A percentile compares a stretch with the other conserved stretches of the same genome.
Conservation (phyloP, 2,113 vertebrate genomes). For the Pterophyllum scalare region DNA sequence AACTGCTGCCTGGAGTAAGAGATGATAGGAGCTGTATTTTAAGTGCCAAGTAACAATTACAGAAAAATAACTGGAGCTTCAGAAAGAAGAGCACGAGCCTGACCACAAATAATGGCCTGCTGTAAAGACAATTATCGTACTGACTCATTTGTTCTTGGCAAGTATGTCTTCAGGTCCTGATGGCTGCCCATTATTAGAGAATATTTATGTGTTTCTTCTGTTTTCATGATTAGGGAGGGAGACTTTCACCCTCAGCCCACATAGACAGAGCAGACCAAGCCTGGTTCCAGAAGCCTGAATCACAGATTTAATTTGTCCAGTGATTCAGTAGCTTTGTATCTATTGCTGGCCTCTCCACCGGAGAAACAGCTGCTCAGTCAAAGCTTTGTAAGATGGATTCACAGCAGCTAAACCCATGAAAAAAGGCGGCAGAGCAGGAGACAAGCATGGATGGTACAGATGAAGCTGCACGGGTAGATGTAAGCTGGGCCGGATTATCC, state of each 20-base stretch:
- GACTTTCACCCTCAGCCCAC: background rate
- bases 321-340: background rate
- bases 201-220: background rate
- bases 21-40: background rate
- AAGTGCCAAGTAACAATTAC: background rate
- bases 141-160: background rate
- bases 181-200: background rate
- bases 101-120: background rate
- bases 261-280: background rate
- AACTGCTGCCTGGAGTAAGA: background rate
- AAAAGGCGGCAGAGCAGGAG: background rate
- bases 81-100: background rate
- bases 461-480: accelerated
- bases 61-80: background rate
- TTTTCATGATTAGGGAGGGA: background rate
- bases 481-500: no score
- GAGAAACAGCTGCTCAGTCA: no score
- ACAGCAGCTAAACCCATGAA: background rate
- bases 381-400: background rate
- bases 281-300: background rate
- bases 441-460: background rate
- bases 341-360: accelerated
- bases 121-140: background rate
- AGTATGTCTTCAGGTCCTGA: background rate
- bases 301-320: background rate